These are phyloP conservation scores for Oxycera nigricornis DNA, from an alignment of 2,888 invertebrate species.

Conservation along the genomic window DNA sequence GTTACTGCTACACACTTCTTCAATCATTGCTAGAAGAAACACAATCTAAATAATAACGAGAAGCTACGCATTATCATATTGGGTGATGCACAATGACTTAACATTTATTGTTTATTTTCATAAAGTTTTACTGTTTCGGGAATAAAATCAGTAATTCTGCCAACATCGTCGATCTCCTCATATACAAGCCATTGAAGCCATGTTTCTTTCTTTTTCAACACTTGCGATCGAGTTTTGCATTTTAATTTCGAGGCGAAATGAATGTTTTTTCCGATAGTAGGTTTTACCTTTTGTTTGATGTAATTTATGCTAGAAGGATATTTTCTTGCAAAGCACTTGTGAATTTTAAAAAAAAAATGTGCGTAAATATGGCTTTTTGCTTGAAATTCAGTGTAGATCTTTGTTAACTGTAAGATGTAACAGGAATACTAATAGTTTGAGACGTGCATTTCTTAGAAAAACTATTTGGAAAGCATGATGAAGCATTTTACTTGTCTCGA, in stretches of 20 bases:
- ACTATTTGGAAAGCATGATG: no score
- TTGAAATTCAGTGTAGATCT: background rate
- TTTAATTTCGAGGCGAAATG: background rate
- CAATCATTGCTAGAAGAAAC: background rate
- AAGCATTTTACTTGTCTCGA: no score
- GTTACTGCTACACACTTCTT: background rate
- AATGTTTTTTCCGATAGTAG: background rate
- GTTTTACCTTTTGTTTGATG: background rate
- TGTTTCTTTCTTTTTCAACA: background rate
- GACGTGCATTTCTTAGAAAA: no score
- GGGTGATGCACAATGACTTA: background rate
- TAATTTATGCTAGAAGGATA: background rate
- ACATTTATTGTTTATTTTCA: no score
- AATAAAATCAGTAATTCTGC: background rate
- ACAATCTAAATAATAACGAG: no score
- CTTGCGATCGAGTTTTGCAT: constrained; percentile 6
- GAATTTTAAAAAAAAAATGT: background rate
- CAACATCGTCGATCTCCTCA: background rate
- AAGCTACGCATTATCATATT: background rate
- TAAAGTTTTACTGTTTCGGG: background rate
- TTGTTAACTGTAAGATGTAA: no score
- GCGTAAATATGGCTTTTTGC: background rate
- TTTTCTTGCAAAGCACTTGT: background rate
- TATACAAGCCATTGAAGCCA: background rate
- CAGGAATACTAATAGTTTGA: no score